phyloP scores from a whole-genome alignment of 2,113 vertebrate genomes.

The Mesoclemmys tuberculata region DNA sequence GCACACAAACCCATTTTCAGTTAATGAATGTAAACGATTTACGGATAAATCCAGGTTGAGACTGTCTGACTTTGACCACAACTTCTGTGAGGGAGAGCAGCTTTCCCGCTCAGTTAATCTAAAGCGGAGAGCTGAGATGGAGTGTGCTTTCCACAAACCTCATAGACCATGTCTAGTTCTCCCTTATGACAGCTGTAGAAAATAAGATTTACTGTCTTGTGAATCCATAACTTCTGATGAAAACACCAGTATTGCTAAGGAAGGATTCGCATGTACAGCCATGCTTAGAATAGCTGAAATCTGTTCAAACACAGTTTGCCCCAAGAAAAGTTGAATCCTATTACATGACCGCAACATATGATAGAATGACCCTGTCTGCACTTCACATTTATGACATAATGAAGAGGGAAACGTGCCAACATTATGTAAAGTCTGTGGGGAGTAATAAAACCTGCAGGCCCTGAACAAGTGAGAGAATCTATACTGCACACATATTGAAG shows the following conservation, averaged over 20 bases:
- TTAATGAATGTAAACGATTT: not conserved
- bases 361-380: slow-evolving; percentile 56
- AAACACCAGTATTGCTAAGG: not conserved
- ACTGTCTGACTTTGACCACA: not conserved
- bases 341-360: not conserved
- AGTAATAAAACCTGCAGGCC: slow-evolving; percentile 59
- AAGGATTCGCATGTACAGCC: not conserved
- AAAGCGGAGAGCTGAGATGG: not conserved
- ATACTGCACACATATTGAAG: not conserved
- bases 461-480: slow-evolving; percentile 17
- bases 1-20: not conserved
- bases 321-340: slow-evolving; percentile 12
- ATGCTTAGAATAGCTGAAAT: slow-evolving; percentile 5
- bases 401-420: slow-evolving; percentile 67
- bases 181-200: not conserved
- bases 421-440: slow-evolving; percentile 77
- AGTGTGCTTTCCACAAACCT: not conserved
- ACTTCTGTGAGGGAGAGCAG: not conserved
- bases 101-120: not conserved
- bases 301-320: not conserved
- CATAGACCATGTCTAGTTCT: not conserved
- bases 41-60: rapidly evolving
- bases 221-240: not conserved
- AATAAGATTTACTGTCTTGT: not conserved
- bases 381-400: slow-evolving; percentile 65